Base-by-base conservation (phyloP, 2,113 vertebrate species). In the Phyllopteryx taeniolatus region DNA sequence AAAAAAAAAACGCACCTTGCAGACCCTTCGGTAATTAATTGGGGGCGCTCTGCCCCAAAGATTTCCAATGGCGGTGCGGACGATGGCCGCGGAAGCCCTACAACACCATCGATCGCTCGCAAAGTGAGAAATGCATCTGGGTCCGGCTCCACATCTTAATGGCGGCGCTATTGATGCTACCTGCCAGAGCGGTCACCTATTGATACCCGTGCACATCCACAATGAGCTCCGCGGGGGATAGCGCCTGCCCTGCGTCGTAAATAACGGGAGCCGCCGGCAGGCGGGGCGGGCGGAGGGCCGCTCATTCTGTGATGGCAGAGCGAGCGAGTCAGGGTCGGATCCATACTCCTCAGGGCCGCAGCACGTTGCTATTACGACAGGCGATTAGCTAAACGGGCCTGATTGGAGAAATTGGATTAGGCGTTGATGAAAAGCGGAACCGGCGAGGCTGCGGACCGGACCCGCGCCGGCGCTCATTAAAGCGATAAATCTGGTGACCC, bases 41-140 rank as follows among this genome's bases (percentile, higher is more conserved):
- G 61, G 82, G 77, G 77, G 82, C 71, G 72, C 79, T 81, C 83
- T 61, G 68, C 72, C 80, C 78, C 85, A 92, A 92, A 91, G 88
- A 92, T 92, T 91, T 92, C 91, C 91, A 90, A 91, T 92, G 88
- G 86, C 83, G 83, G 80, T 11, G 85, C 81, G 89, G 89, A 89
- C 83, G 85, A 87, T 88, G 87, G 90, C 87, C 85, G 85, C 85
- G 85, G 87, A 84, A 87, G 83, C 89, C 78, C 86, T 75, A 81
- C 82, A 86, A 83, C 88, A 82, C 51, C 90, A 92, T 92, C 82
- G 90, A 92, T 92, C 86, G 83, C 82, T 86, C 78, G 75, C 85
- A 79, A 74, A 73, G 80, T 49, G 77, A 85, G 74, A 80, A 88
- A 89, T 84, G 88, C 82, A 86, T 89, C 89, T 89, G 63, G 74